Percentiles rank a stretch among this genome's conserved stretches.
phyloP scores from a whole-genome alignment of 2,888 invertebrate genomes.

The Timandra comae region DNA sequence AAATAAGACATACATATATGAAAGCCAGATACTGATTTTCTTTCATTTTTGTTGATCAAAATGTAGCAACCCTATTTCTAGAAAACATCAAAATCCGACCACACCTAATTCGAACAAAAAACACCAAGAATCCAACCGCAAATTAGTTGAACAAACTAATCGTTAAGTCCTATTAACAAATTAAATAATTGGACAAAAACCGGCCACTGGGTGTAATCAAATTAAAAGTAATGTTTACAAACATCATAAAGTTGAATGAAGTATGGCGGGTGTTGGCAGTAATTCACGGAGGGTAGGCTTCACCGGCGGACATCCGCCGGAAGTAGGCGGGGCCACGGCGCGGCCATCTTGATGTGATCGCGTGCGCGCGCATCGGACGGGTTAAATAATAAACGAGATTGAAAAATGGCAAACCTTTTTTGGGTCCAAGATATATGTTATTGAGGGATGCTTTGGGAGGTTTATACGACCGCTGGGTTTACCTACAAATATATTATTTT shows the following conservation, averaged over 20 bases:
- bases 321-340: slow-evolving; percentile 52
- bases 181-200: not conserved
- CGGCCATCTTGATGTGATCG: slow-evolving; percentile 52
- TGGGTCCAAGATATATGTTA: slow-evolving; percentile 7
- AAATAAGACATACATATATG: too few relatives aligned
- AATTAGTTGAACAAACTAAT: too few relatives aligned
- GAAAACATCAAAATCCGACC: too few relatives aligned
- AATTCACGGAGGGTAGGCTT: slow-evolving; percentile 23
- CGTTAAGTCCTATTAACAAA: too few relatives aligned
- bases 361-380: slow-evolving; percentile 42
- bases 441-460: too few relatives aligned
- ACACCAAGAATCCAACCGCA: too few relatives aligned
- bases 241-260: slow-evolving; percentile 15
- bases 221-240: slow-evolving; percentile 1
- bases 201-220: not conserved
- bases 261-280: slow-evolving; percentile 31
- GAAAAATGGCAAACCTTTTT: slow-evolving; percentile 26
- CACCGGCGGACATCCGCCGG: slow-evolving; percentile 61
- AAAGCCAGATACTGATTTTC: too few relatives aligned
- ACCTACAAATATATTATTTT: too few relatives aligned
- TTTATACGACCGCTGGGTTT: too few relatives aligned
- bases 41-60: too few relatives aligned
- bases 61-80: too few relatives aligned
- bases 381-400: slow-evolving; percentile 32
- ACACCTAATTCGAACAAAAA: too few relatives aligned